Percentiles rank a stretch among this genome's conserved stretches.
Conservation (phyloP, 2,113 vertebrate species). For the Aldabrachelys gigantea region DNA sequence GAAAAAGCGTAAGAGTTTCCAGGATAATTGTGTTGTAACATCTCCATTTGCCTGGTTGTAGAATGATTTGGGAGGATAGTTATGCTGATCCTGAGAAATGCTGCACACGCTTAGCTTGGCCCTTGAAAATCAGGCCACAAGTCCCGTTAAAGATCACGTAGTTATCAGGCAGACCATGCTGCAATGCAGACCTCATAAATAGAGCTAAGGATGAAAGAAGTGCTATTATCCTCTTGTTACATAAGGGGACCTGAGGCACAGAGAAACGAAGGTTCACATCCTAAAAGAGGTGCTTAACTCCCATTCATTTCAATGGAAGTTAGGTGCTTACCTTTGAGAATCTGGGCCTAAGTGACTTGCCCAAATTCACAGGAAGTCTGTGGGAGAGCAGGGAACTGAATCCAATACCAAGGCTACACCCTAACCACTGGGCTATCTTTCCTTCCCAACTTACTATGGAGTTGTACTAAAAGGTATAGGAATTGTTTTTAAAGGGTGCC, state of each 20-base stretch:
- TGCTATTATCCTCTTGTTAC: background rate
- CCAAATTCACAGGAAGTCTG: background rate
- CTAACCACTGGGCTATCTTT: background rate
- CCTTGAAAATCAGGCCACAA: background rate
- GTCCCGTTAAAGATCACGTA: background rate
- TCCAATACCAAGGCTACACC: background rate
- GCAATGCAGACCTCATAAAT: background rate
- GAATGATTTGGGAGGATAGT: background rate
- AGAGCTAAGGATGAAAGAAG: background rate
- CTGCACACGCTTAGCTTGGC: background rate
- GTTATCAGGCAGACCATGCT: background rate
- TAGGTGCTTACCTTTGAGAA: background rate
- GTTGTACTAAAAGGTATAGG: background rate
- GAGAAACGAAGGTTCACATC: background rate
- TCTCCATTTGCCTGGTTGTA: slow-evolving; percentile 2
- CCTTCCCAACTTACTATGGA: background rate
- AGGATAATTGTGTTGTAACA: background rate
- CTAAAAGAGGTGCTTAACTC: background rate
- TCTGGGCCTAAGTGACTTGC: background rate
- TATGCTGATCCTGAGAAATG: background rate
- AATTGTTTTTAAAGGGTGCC: background rate
- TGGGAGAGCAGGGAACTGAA: background rate
- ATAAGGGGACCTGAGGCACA: background rate
- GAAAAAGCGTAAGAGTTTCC: background rate
- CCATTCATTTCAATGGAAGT: background rate